phyloP scores from a whole-genome alignment of 2,797 vertebrate genomes.

The Microcaecilia unicolor region DNA sequence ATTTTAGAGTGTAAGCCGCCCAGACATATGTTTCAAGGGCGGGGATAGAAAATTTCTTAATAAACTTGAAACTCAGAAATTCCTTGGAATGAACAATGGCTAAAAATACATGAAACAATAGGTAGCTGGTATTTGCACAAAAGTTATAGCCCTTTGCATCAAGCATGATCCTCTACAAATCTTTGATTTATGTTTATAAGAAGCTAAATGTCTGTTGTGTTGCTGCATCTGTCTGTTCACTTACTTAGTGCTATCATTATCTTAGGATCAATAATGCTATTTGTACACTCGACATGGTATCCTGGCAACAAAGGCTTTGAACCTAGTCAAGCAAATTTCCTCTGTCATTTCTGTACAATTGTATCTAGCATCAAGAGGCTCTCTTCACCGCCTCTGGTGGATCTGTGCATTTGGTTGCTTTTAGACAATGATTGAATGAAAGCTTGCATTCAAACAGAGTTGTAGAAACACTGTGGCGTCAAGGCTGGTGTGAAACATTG shows the following conservation, averaged over 20 bases:
- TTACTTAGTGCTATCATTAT: slow-evolving; percentile 10
- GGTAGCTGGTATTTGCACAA: not conserved
- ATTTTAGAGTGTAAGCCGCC: no score
- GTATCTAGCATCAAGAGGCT: slow-evolving; percentile 31
- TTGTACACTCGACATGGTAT: slow-evolving; percentile 25
- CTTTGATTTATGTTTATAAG: not conserved
- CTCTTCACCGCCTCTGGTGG: slow-evolving; percentile 8
- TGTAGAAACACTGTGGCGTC: no score
- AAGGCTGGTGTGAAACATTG: no score
- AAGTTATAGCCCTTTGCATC: not conserved
- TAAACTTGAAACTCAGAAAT: no score
- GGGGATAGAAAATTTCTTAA: no score
- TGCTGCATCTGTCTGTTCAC: slow-evolving; percentile 15
- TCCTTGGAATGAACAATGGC: no score
- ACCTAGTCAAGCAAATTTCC: slow-evolving; percentile 31
- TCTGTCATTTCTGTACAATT: slow-evolving; percentile 26
- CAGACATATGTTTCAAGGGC: no score
- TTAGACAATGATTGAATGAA: slow-evolving; percentile 16
- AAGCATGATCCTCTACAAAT: not conserved
- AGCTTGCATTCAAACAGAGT: slow-evolving; percentile 7
- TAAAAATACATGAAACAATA: not conserved
- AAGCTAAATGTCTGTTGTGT: not conserved
- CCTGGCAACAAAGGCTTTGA: slow-evolving; percentile 39
- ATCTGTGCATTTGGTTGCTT: slow-evolving; percentile 16
- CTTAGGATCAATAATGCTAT: slow-evolving; percentile 31